Evolutionary conservation across 2,113 vertebrate genomes (phyloP).

Genomic region (Micronycteris hirsuta): DNA sequence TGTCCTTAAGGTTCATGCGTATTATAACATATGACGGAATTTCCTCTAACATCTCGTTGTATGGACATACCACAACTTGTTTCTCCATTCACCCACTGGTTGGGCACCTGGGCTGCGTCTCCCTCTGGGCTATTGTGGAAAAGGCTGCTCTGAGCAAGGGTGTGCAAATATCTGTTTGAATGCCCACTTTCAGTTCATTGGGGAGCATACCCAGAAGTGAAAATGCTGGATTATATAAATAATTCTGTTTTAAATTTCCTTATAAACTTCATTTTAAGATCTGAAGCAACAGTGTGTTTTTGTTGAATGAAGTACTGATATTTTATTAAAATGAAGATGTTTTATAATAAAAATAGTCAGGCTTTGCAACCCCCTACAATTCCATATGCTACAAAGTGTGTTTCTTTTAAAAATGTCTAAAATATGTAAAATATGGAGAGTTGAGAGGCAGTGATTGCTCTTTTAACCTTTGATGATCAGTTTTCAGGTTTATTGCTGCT

Average conservation of each 20-base stretch:
- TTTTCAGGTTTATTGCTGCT: not conserved
- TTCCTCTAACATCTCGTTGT: not conserved
- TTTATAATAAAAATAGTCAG: constrained; percentile 52
- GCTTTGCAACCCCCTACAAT: constrained; percentile 27
- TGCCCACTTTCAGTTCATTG: not conserved
- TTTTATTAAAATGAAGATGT: constrained; percentile 54
- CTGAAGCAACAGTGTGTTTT: constrained; percentile 45
- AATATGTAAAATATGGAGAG: not conserved
- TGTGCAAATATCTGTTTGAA: not conserved
- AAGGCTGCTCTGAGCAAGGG: not conserved
- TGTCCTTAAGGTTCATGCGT: not conserved
- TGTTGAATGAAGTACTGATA: constrained; percentile 44
- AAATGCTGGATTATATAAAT: not conserved
- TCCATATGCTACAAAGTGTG: not conserved
- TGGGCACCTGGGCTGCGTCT: not conserved
- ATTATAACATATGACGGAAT: not conserved
- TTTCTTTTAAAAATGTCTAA: not conserved
- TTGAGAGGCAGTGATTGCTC: not conserved
- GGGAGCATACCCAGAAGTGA: not conserved
- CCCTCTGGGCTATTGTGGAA: not conserved
- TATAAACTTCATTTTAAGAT: constrained; percentile 45
- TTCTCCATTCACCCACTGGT: not conserved
- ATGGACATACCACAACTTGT: not conserved
- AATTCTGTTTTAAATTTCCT: constrained; percentile 46
- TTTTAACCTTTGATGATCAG: not conserved